Conservation (phyloP, 2,888 invertebrate species). For the Eupithecia insigniata region DNA sequence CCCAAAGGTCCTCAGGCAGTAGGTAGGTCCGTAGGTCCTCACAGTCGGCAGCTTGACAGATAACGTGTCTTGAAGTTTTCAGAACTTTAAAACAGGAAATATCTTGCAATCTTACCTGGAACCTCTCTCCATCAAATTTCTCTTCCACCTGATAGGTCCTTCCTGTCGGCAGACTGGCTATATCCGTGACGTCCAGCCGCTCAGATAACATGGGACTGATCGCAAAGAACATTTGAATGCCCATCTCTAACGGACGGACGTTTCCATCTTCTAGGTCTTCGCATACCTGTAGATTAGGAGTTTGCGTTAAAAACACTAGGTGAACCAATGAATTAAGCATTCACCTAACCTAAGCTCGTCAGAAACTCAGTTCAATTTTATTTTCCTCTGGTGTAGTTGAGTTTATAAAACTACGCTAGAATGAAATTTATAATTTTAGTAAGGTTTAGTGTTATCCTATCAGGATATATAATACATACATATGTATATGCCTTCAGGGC, state of each 20-base stretch:
- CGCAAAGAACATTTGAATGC: constrained; percentile 89
- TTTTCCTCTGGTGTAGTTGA: too few relatives aligned
- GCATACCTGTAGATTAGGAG: constrained; percentile 82
- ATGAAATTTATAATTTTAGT: too few relatives aligned
- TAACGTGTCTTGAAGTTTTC: too few relatives aligned
- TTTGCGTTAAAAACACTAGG: not conserved
- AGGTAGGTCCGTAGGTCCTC: too few relatives aligned
- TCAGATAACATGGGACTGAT: constrained; percentile 96
- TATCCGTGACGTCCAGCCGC: constrained; percentile 85
- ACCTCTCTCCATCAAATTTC: constrained; percentile 97
- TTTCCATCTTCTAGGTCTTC: constrained; percentile 86
- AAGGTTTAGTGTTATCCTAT: too few relatives aligned
- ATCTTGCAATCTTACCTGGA: constrained; percentile 81
- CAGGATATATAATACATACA: too few relatives aligned
- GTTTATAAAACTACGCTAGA: too few relatives aligned
- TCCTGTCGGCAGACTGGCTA: constrained; percentile 82
- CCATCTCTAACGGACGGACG: constrained; percentile 86
- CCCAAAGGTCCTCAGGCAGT: too few relatives aligned
- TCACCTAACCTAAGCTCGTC: too few relatives aligned
- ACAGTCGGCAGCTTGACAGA: constrained; percentile 76
- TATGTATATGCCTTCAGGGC: too few relatives aligned
- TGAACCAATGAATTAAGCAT: not conserved
- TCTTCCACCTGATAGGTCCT: constrained; percentile 88
- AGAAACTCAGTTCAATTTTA: too few relatives aligned
- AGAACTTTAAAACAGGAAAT: too few relatives aligned